Base-by-base conservation (phyloP, 2,888 invertebrate species). In the Ormyrus labotus region DNA sequence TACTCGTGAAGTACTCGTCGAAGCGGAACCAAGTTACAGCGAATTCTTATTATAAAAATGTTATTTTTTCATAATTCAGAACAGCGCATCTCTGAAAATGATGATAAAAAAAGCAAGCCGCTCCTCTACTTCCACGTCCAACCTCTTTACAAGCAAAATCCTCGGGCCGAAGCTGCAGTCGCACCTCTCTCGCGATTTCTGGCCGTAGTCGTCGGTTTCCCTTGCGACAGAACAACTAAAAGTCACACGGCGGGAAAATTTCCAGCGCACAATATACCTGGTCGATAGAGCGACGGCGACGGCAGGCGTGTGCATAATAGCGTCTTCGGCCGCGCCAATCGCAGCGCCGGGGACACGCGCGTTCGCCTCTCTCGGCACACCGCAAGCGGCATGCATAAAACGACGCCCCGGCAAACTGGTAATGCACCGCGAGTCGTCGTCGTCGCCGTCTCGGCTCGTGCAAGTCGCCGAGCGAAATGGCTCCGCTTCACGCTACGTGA, bases 401-500 rank as follows among this genome's bases (percentile, higher is more conserved):
- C 73, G 73, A 73, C 73, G 64, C 73, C 73, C 73, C 53, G 64
- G 47, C 72, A 53, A 63, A 63, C 34, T 34, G 34, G 34, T 34
- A 34, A 67, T 13, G 34, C 53, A 53, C 53, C 8, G n/a, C 6
- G 13, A 65, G 11, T 11, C n/a, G n/a, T 50, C 8, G n/a, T 11
- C n/a, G n/a, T 50, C 8, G n/a, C n/a, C 53, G 7, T 13, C 4
- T 5, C 10, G 63, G 45, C 19, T 9, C 67, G 48, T 8, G 34
- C 10, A 11, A 13, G 50, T 55, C n/a, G 55, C 53, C n/a, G 55
- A 69, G 60, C 19, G 70, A 75, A 80, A 80, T 71, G 75, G 80
- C 75, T 75, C 34, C 75, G 75, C 71, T 71, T 75, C 80, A 71
- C 80, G 80, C 80, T 70, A 67, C 6, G 45, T 13, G 45, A 7